Base-by-base conservation (phyloP, 2,113 vertebrate genomes). In the Hippocampus barbouri region DNA sequence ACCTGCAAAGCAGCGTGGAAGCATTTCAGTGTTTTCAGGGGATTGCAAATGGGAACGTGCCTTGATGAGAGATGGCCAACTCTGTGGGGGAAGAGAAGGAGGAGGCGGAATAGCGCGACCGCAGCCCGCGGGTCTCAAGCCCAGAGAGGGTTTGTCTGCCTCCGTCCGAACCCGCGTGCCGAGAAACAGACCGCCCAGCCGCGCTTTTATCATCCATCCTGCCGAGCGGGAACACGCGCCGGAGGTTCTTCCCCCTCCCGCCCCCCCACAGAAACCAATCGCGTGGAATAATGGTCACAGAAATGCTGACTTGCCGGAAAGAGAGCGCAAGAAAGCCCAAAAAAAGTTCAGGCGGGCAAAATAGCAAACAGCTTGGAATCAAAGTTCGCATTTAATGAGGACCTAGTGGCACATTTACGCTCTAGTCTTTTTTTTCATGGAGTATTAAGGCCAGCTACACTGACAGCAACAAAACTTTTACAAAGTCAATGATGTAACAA, bases 211-310 rank as follows among this genome's bases (percentile, higher is more conserved):
- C 53, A 82, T 79, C 76, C 76, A 76, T 76, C 87, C 87, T 67
- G 78, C 85, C 81, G 83, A 77, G 88, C 75, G 73, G 61, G 78
- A 85, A 83, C 83, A 77, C 79, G 83, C 74, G 74, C 74, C 78
- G 66, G 77, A 82, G 79, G 74, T 79, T 85, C 86, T 84, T 69
- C 34, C 34, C 34, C 34, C 3, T 30, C 27, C 2, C 1, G 2
- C 27, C 27, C 27, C 25, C 23, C 43, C 45, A 73, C 59, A 81
- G 70, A 85, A 75, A 78, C 76, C 76, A 70, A 79, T 81, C 74
- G 75, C 21, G 70, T 72, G 83, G 75, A 86, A 86, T 82, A 78
- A 87, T 79, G 70, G 75, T 15, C 68, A 80, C 23, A 15, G 70
- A 88, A 87, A 66, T 70, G 85, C 85, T 87, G 83, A 88, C 73